Percentiles rank a stretch among this genome's conserved stretches.
These are phyloP conservation scores for Pygoscelis adeliae DNA, from an alignment of 2,113 vertebrate species.

Conservation along the genomic window DNA sequence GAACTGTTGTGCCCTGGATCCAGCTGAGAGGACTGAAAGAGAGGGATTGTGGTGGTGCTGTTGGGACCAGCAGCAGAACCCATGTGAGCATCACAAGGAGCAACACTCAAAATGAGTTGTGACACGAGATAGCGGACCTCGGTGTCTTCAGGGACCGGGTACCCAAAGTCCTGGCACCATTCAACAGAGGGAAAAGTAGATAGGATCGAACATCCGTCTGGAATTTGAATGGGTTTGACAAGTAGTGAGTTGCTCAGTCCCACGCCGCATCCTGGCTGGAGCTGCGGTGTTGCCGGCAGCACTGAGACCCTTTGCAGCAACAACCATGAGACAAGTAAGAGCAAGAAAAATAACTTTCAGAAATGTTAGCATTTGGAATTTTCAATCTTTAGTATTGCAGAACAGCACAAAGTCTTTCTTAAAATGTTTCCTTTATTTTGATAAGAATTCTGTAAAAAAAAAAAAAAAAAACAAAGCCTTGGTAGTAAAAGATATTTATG, in stretches of 20 bases:
- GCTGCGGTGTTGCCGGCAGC: neutral
- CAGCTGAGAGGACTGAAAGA: neutral
- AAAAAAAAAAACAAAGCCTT: neutral
- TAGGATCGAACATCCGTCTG: neutral
- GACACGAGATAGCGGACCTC: accelerated
- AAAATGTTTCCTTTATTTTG: neutral
- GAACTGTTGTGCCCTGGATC: neutral
- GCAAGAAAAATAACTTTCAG: neutral
- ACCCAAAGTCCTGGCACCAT: neutral
- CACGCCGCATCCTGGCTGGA: accelerated
- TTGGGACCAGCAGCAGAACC: neutral
- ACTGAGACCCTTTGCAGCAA: neutral
- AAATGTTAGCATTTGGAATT: accelerated
- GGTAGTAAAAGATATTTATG: neutral
- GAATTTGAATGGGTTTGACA: neutral
- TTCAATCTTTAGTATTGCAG: neutral
- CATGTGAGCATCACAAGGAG: accelerated
- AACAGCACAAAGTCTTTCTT: neutral
- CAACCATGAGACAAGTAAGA: neutral
- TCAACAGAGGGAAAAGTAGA: neutral
- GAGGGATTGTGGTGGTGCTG: neutral
- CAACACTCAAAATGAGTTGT: accelerated
- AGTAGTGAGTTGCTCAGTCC: neutral
- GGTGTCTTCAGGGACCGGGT: accelerated
- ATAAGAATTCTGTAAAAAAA: neutral